Conservation (phyloP, 2,797 vertebrate genomes). For the Gorsachius magnificus region DNA sequence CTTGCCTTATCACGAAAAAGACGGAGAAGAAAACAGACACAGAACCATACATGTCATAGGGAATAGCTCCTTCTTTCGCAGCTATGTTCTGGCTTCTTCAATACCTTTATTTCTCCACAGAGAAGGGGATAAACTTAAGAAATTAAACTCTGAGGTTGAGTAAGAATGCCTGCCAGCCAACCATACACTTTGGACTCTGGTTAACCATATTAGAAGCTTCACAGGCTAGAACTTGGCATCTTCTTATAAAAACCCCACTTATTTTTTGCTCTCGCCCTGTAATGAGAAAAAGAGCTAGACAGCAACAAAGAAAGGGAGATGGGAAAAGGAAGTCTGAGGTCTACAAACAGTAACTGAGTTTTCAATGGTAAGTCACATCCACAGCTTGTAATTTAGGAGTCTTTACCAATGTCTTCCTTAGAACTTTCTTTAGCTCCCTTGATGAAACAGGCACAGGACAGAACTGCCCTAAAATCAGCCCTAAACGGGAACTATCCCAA, state of each 20-base stretch:
- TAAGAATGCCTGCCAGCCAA: not conserved
- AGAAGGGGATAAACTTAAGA: not conserved
- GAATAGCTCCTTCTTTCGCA: not conserved
- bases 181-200: not conserved
- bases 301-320: not conserved
- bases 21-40: not conserved
- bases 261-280: not conserved
- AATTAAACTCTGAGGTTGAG: not conserved
- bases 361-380: not conserved
- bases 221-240: not conserved
- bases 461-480: not conserved
- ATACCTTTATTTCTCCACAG: not conserved
- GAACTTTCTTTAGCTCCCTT: not conserved
- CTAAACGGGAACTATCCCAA: not conserved
- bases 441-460: not conserved
- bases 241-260: not conserved
- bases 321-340: not conserved
- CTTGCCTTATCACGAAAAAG: not conserved
- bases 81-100: not conserved
- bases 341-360: not conserved
- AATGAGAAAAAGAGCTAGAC: not conserved
- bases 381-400: not conserved
- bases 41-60: accelerated
- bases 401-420: not conserved
- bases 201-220: not conserved